These are phyloP conservation scores for Champsocephalus esox DNA, from an alignment of 2,797 vertebrate genomes.

Conservation along the genomic window DNA sequence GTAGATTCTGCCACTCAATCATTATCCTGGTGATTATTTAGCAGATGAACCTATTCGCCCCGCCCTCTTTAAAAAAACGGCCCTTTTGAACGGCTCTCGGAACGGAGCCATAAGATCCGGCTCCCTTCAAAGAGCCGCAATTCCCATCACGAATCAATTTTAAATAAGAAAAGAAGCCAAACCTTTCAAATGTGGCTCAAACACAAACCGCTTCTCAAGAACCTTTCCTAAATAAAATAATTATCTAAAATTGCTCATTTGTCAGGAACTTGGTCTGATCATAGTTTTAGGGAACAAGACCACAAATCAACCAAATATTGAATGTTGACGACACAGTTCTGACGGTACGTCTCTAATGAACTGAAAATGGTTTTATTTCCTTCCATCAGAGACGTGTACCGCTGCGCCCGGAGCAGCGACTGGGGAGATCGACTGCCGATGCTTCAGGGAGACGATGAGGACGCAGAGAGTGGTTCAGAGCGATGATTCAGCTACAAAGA, in stretches of 20 bases:
- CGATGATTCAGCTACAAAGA: constrained; percentile 6
- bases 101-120: too few relatives aligned
- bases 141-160: too few relatives aligned
- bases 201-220: too few relatives aligned
- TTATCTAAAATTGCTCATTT: background rate
- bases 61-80: too few relatives aligned
- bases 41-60: too few relatives aligned
- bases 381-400: constrained; percentile 85
- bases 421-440: constrained; percentile 89
- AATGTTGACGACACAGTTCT: background rate
- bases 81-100: too few relatives aligned
- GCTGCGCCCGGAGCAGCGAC: constrained; percentile 88
- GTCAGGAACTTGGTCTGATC: background rate
- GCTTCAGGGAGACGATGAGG: constrained; percentile 34
- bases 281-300: background rate
- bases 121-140: too few relatives aligned
- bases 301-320: background rate
- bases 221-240: background rate
- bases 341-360: background rate
- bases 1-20: too few relatives aligned
- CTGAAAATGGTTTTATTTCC: constrained; percentile 6
- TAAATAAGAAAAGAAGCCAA: background rate
- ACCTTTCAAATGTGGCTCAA: background rate
- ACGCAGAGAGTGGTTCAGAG: constrained; percentile 53
- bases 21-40: too few relatives aligned